Conservation (phyloP, 2,797 vertebrate species). For the Balearica regulorum region DNA sequence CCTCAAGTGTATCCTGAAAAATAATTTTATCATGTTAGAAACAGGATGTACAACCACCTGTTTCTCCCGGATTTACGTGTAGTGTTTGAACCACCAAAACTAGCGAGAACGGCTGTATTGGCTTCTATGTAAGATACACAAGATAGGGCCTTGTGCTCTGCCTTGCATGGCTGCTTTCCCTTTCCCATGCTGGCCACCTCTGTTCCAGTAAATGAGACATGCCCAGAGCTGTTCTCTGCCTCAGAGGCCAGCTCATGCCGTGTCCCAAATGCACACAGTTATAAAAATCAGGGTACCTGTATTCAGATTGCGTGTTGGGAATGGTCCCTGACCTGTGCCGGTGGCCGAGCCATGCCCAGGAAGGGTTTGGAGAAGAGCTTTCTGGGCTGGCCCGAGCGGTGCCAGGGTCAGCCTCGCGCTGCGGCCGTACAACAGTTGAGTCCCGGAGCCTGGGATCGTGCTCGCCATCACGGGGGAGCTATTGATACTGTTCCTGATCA, state of each 20-base stretch:
- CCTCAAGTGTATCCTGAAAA: constrained; percentile 15
- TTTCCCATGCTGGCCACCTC: background rate
- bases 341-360: background rate
- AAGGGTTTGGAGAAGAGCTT: background rate
- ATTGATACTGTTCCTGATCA: background rate
- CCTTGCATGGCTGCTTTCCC: background rate
- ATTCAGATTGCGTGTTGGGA: background rate
- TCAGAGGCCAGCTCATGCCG: background rate
- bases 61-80: background rate
- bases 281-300: background rate
- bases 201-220: background rate
- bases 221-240: background rate
- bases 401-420: background rate
- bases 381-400: background rate
- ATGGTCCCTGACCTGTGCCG: background rate
- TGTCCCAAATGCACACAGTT: background rate
- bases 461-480: rapidly evolving
- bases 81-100: background rate
- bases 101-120: background rate
- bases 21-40: constrained; percentile 29
- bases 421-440: rapidly evolving
- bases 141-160: background rate
- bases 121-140: background rate
- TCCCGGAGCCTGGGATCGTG: background rate
- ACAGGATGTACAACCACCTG: constrained; percentile 34